Evolutionary conservation across 1,140 invertebrate species (phyloP).

Genomic region (Hydropsyche tenuis): DNA sequence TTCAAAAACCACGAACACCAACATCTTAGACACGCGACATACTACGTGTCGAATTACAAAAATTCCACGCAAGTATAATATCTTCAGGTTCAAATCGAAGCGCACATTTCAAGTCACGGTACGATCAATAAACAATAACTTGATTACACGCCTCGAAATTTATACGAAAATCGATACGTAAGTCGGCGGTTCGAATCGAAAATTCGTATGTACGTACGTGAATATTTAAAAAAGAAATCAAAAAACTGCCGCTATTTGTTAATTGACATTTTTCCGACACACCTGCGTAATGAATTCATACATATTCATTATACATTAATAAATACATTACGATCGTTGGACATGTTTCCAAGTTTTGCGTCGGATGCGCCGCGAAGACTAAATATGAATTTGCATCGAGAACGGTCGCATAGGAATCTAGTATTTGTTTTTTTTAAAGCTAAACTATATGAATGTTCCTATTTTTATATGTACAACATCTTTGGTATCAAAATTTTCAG

Average conservation of each 20-base stretch:
- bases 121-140: constrained; percentile 3
- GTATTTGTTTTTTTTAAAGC: too few species aligned
- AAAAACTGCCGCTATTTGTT: constrained; percentile 18
- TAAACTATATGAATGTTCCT: too few species aligned
- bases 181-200: neutral
- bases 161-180: neutral
- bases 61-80: too few species aligned
- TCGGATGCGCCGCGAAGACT: neutral
- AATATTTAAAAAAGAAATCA: neutral
- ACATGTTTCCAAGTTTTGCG: neutral
- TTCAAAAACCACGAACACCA: too few species aligned
- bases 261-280: constrained; percentile 23
- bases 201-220: neutral
- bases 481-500: too few species aligned
- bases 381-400: neutral
- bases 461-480: too few species aligned
- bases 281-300: constrained; percentile 10
- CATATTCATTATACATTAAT: constrained; percentile 3
- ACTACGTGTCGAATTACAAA: too few species aligned
- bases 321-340: neutral
- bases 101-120: neutral
- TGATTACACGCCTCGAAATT: neutral
- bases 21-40: too few species aligned
- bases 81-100: too few species aligned
- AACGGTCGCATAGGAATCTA: neutral